Evolutionary conservation across 2,888 invertebrate genomes (phyloP).

Genomic region (Neoscelio sp.): DNA sequence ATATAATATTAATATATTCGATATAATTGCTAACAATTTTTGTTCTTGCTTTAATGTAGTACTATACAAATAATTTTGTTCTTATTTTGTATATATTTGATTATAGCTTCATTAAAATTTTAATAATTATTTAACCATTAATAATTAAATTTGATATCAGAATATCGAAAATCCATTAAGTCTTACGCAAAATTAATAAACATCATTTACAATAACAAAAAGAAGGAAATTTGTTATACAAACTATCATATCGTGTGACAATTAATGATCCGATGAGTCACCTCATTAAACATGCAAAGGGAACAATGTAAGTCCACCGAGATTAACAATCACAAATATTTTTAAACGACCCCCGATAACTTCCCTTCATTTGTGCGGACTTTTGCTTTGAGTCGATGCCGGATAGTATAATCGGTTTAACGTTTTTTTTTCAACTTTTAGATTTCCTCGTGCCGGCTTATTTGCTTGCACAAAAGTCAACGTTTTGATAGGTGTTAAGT

Average conservation of each 20-base stretch:
- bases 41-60: too few species aligned
- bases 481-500: conserved; percentile 31
- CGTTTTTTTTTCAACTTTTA: conserved; percentile 5
- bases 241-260: conserved; percentile 11
- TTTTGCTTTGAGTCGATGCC: conserved; percentile 34
- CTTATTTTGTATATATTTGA: too few species aligned
- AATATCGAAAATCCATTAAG: too few species aligned
- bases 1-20: too few species aligned
- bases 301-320: neutral
- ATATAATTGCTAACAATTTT: too few species aligned
- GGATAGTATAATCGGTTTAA: conserved; percentile 28
- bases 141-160: too few species aligned
- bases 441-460: conserved; percentile 23
- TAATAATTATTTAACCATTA: too few species aligned
- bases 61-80: too few species aligned
- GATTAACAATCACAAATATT: conserved; percentile 39
- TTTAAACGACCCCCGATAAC: conserved; percentile 52
- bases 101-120: too few species aligned
- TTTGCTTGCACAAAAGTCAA: conserved; percentile 7
- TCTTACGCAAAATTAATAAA: too few species aligned
- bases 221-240: too few species aligned
- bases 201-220: too few species aligned
- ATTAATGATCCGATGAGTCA: conserved; percentile 24
- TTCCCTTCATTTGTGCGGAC: conserved; percentile 16
- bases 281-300: conserved; percentile 12